Evolutionary conservation across 2,888 invertebrate species (phyloP), one percentile per base, ranked within the genome.

Genomic region (Muscina levida): DNA sequence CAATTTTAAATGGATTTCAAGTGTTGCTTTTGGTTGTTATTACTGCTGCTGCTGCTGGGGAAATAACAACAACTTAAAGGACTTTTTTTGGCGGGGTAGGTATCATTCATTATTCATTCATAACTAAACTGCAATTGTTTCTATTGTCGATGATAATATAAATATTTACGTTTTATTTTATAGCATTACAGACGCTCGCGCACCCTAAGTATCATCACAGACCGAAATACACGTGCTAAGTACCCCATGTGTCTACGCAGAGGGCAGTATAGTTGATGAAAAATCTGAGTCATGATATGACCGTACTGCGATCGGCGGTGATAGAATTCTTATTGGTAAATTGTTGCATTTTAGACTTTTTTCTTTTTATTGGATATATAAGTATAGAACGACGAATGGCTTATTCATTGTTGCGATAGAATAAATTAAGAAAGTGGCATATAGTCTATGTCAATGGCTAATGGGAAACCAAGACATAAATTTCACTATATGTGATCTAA

Each of bases 1-100:
- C 77, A 62, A 81, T 77, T 81, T 77, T 81, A 81, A 81, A 81
- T 81, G 81, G 81, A 81, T 81, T 77, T 81, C 81, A 81, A 77
- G 81, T 81, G 81, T 75, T 81, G 56, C 70, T 59, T 67, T 51
- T 67, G 15, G 57, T 76, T 74, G 48, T 73, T 74, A 42, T 70
- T 72, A 42, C 67, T 76, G 62, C 76, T 76, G 39, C 48, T 62
- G 48, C 56, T 77, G 42, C 70, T 78, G n/a, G 68, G 78, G 56
- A 74, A 68, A 51, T 37, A 53, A 67, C 26, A 72, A 48, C 72
- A 72, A 62, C 66, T 26, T 39, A 72, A 44, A 37, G 53, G 53
- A n/a, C 46, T 31, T 19, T 24, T n/a, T 42, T 26, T 39, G 44
- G 46, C 46, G 26, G 46, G 10, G 3, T 5, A 31, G 31, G 31